Percentiles rank a stretch among this genome's conserved stretches.
Conservation (phyloP, 2,797 vertebrate species). For the Hydrocynus forskahlii region DNA sequence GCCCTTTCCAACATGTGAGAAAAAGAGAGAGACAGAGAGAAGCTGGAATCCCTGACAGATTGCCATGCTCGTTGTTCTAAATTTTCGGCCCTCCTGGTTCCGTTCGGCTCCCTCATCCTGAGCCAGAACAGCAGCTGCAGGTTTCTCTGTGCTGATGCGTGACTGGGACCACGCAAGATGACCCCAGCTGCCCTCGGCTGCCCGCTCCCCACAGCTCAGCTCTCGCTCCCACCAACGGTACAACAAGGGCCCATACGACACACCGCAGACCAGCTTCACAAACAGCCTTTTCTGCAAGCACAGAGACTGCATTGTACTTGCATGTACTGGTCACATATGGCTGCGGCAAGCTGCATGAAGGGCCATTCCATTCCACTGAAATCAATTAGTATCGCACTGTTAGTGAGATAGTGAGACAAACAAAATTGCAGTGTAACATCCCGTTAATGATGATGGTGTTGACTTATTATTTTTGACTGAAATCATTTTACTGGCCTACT, state of each 20-base stretch:
- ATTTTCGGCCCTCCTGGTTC: neutral
- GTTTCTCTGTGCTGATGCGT: conserved; percentile 1
- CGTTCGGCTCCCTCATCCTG: conserved; percentile 1
- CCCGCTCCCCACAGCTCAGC: neutral
- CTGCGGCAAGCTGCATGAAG: neutral
- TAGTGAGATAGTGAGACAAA: neutral
- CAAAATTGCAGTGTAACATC: neutral
- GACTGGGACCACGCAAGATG: conserved; percentile 1
- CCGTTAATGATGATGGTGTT: too few relatives aligned
- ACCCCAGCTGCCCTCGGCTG: neutral
- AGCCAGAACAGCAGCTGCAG: conserved; percentile 31
- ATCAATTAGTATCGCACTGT: neutral
- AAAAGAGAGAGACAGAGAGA: conserved; percentile 53
- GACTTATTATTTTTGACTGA: neutral
- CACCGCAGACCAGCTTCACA: conserved; percentile 38
- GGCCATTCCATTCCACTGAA: conserved; percentile 10
- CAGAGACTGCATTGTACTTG: conserved; percentile 10
- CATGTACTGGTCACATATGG: neutral
- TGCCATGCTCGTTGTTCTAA: conserved; percentile 25
- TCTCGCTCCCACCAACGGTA: neutral
- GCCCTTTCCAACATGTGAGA: conserved; percentile 21
- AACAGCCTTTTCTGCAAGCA: conserved; percentile 11
- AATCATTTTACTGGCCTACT: neutral
- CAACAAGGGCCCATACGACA: neutral
- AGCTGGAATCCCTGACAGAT: conserved; percentile 57